Conservation (phyloP, 2,888 invertebrate genomes). For the Harpalus rubripes region DNA sequence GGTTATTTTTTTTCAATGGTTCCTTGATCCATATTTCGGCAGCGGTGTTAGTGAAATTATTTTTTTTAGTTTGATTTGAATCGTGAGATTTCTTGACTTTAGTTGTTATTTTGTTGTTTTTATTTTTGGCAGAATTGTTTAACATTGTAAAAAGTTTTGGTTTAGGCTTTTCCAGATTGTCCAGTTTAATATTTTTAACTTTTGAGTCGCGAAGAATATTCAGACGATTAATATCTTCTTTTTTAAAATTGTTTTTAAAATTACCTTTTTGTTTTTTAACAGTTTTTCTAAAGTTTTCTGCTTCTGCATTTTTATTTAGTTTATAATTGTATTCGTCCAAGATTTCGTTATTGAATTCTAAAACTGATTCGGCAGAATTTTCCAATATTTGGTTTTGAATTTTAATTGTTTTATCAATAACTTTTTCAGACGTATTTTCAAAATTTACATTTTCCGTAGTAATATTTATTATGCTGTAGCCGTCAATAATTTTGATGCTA, state of each 20-base stretch:
- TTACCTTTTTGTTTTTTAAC: not conserved
- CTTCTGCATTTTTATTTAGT: not conserved
- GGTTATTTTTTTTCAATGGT: not conserved
- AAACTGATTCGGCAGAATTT: too few relatives aligned
- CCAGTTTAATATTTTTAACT: not conserved
- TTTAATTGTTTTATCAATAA: too few relatives aligned
- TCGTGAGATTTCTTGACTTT: not conserved
- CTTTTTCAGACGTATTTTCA: too few relatives aligned
- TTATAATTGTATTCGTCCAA: too few relatives aligned
- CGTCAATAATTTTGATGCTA: too few relatives aligned
- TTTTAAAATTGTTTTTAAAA: not conserved
- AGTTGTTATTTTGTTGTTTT: not conserved
- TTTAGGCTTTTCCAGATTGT: not conserved
- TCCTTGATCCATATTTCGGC: not conserved
- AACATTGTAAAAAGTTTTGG: not conserved
- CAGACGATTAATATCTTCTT: not conserved
- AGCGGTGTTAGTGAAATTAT: not conserved
- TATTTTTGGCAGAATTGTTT: not conserved
- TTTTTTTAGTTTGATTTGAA: not conserved
- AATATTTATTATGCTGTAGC: too few relatives aligned
- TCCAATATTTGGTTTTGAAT: too few relatives aligned
- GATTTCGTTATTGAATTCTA: too few relatives aligned
- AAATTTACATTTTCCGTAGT: too few relatives aligned
- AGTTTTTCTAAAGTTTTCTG: not conserved
- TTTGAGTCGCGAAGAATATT: not conserved